Evolutionary conservation across 2,888 invertebrate species (phyloP).

Genomic region (Acronicta alni): DNA sequence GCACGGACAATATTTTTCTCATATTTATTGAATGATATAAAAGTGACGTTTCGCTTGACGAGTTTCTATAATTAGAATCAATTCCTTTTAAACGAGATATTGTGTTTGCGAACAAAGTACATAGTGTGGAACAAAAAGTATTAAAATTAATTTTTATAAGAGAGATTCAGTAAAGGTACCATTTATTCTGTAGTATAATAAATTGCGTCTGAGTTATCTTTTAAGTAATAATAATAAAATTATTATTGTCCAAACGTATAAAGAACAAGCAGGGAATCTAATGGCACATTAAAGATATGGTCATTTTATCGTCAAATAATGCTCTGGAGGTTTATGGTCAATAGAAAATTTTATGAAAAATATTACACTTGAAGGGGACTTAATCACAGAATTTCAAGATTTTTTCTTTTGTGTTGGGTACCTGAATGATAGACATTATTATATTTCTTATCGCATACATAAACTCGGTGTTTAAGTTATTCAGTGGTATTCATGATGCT

Average conservation of each 20-base stretch:
- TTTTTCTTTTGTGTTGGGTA: slow-evolving; percentile 7
- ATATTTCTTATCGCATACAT: slow-evolving; percentile 27
- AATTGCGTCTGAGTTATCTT: slow-evolving; percentile 67
- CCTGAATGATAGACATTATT: slow-evolving; percentile 18
- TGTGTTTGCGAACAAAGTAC: slow-evolving; percentile 9
- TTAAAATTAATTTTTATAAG: slow-evolving; percentile 15
- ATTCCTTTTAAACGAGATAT: slow-evolving; percentile 26
- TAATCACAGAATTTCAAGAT: slow-evolving; percentile 40
- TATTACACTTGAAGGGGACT: slow-evolving; percentile 45
- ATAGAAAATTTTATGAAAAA: slow-evolving; percentile 58
- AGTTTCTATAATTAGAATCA: slow-evolving; percentile 22
- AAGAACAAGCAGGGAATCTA: slow-evolving; percentile 70
- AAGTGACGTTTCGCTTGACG: slow-evolving; percentile 35
- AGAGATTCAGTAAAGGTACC: slow-evolving; percentile 51
- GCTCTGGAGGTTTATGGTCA: slow-evolving; percentile 71
- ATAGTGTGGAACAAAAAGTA: background rate
- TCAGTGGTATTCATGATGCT: background rate
- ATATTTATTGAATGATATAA: slow-evolving; percentile 39
- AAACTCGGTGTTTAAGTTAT: slow-evolving; percentile 11
- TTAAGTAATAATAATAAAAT: slow-evolving; percentile 74
- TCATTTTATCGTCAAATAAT: slow-evolving; percentile 73
- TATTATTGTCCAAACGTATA: slow-evolving; percentile 69
- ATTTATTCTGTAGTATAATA: slow-evolving; percentile 63
- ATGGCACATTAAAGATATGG: slow-evolving; percentile 81
- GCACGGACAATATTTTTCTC: slow-evolving; percentile 25